Conservation (phyloP, 2,888 invertebrate species). For the Coenonympha arcania region DNA sequence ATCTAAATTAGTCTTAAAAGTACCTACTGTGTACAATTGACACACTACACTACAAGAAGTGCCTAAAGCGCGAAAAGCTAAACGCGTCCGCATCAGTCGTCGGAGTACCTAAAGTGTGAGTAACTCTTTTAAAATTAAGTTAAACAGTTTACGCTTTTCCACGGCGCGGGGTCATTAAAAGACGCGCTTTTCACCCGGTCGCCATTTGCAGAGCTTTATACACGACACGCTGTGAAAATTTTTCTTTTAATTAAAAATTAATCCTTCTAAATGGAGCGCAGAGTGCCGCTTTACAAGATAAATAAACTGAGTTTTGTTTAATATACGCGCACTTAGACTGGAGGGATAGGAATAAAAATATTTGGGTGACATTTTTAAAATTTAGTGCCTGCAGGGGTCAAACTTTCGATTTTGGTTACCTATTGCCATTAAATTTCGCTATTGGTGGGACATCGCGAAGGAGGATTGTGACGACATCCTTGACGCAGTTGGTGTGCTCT, state of each 20-base stretch:
- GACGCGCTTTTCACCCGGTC: not conserved
- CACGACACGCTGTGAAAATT: constrained; percentile 13
- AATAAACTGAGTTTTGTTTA: constrained; percentile 3
- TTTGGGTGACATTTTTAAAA: not conserved
- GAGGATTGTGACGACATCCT: too few species aligned
- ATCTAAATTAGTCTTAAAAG: too few species aligned
- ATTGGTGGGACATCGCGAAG: too few species aligned
- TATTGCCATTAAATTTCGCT: too few species aligned
- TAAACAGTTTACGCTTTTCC: constrained; percentile 12
- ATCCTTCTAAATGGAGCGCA: constrained; percentile 10
- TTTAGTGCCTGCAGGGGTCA: too few species aligned
- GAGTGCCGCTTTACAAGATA: constrained; percentile 1
- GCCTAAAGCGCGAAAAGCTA: not conserved
- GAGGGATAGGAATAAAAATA: constrained; percentile 2
- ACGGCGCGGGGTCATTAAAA: constrained; percentile 16
- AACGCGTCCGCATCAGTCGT: too few species aligned
- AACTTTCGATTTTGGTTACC: too few species aligned
- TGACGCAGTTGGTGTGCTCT: too few species aligned
- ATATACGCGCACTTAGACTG: too few species aligned
- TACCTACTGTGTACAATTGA: too few species aligned
- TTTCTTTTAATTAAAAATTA: constrained; percentile 16
- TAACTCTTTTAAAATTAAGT: constrained; percentile 16
- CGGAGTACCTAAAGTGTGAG: constrained; percentile 3
- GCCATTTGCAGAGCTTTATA: constrained; percentile 6
- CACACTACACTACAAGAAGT: too few species aligned